phyloP scores from a whole-genome alignment of 1,140 invertebrate genomes.

The Cotesia chilonis region DNA sequence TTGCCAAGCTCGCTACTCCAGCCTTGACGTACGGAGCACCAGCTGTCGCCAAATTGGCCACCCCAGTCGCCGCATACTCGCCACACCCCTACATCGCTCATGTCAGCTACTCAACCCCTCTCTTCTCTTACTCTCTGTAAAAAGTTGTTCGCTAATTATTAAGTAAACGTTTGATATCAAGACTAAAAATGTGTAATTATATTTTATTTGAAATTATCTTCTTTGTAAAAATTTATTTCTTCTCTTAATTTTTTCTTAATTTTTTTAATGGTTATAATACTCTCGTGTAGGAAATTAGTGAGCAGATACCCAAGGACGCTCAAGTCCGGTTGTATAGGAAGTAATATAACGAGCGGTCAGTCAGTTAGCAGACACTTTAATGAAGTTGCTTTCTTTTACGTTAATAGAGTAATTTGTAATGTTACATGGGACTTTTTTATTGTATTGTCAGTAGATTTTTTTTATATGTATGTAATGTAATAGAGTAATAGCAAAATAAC shows the following conservation, averaged over 20 bases:
- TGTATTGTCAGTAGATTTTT: no score
- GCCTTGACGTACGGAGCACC: slow-evolving; percentile 29
- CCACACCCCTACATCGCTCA: slow-evolving; percentile 40
- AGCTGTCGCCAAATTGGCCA: slow-evolving; percentile 35
- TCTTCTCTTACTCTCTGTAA: slow-evolving; percentile 42
- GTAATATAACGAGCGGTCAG: not conserved
- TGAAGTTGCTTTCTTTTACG: slow-evolving; percentile 3
- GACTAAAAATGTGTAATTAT: no score
- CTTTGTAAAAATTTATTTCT: not conserved
- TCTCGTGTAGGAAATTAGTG: not conserved
- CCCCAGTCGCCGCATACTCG: slow-evolving; percentile 29
- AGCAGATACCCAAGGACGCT: slow-evolving; percentile 3
- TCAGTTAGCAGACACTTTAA: not conserved
- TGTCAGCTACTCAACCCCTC: slow-evolving; percentile 38
- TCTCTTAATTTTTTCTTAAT: not conserved
- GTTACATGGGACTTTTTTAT: not conserved
- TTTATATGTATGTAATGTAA: no score
- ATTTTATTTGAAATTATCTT: not conserved
- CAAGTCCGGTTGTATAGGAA: slow-evolving; percentile 10
- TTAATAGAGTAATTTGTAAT: slow-evolving; percentile 7
- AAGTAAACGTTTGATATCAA: no score
- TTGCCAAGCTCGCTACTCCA: slow-evolving; percentile 42
- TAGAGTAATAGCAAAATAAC: no score
- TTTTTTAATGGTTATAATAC: not conserved
- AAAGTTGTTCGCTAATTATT: not conserved